Base-by-base conservation (phyloP, 2,113 vertebrate genomes). In the Thunnus thynnus region DNA sequence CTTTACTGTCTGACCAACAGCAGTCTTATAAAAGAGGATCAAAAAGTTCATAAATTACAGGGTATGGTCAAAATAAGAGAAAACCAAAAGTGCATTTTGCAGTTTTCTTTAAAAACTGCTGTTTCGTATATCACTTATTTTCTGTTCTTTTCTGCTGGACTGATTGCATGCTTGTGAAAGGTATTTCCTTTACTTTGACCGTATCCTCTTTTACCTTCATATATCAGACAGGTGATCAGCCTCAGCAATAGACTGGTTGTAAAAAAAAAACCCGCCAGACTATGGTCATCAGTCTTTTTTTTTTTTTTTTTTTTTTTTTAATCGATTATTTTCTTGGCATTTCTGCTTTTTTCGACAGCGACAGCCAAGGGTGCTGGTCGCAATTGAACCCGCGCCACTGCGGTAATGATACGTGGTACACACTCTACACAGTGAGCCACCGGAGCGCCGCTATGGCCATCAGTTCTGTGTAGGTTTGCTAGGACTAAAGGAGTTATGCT, bases 1-100 rank as follows among this genome's bases (percentile, higher is more conserved):
- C 68, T 57, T n/a, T n/a, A 58, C 16, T 20, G 5, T 41, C 36
- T 5, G 22, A 62, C 54, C 36, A 32, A 48, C n/a, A 14, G 13
- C 52, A 60, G 13, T 52, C 14, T 17, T 47, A 4, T 18, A 2
- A 32, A n/a, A 50, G 18, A 52, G 47, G 5, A 60, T 47, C 13
- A 41, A 55, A 18, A 46, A 27, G 25, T 50, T 62, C 1, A 22
- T 63, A 44, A 47, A 25, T 48, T 13, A 25, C 56, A 74, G 65
- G 36, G 48, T 86, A 13, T 11, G 16, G 65, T 76, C 73, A 73
- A 57, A 83, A 10, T 48, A 67, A 72, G 13, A 22, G 46, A 78
- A 54, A 67, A 8, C 13, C 8, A 11, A 12, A 14, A 27, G 22
- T 56, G 3, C 17, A n/a, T 30, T 65, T 72, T 78, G 22, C 3